phyloP scores from a whole-genome alignment of 2,797 vertebrate species.

The Centropyge bicolor region DNA sequence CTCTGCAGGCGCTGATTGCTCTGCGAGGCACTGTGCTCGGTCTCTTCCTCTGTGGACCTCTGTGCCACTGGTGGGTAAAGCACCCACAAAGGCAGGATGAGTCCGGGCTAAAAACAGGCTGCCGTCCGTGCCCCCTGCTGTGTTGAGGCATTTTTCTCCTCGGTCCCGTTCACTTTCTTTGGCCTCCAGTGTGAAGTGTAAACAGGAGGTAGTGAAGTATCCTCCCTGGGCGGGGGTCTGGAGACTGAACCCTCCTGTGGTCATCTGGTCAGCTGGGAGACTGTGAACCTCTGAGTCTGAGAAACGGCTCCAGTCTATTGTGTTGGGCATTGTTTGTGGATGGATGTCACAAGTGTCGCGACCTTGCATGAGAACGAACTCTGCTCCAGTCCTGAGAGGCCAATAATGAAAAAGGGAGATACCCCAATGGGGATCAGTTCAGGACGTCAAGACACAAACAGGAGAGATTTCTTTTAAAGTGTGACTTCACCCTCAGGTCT shows the following conservation, averaged over 20 bases:
- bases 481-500: too few relatives aligned
- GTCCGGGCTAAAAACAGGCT: slow-evolving; percentile 62
- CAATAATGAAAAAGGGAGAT: slow-evolving; percentile 35
- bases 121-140: slow-evolving; percentile 28
- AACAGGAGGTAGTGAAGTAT: slow-evolving; percentile 77
- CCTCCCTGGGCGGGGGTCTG: slow-evolving; percentile 62
- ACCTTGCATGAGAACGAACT: slow-evolving; percentile 35
- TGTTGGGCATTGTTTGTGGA: slow-evolving; percentile 63
- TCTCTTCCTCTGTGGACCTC: slow-evolving; percentile 28
- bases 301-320: slow-evolving; percentile 54
- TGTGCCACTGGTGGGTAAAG: slow-evolving; percentile 41
- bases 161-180: slow-evolving; percentile 66
- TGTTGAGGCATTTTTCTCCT: slow-evolving; percentile 35
- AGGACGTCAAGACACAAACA: slow-evolving; percentile 53
- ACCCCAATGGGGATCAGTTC: not conserved
- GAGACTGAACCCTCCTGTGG: slow-evolving; percentile 67
- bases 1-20: slow-evolving; percentile 47
- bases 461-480: slow-evolving; percentile 29
- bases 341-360: slow-evolving; percentile 48
- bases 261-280: slow-evolving; percentile 62
- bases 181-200: slow-evolving; percentile 55
- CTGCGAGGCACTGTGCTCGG: slow-evolving; percentile 8
- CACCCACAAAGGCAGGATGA: slow-evolving; percentile 79
- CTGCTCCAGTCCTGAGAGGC: slow-evolving; percentile 15
- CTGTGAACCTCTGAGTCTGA: slow-evolving; percentile 51